These are phyloP conservation scores for Colletes collaris DNA, from an alignment of 2,888 invertebrate genomes.

Conservation along the genomic window DNA sequence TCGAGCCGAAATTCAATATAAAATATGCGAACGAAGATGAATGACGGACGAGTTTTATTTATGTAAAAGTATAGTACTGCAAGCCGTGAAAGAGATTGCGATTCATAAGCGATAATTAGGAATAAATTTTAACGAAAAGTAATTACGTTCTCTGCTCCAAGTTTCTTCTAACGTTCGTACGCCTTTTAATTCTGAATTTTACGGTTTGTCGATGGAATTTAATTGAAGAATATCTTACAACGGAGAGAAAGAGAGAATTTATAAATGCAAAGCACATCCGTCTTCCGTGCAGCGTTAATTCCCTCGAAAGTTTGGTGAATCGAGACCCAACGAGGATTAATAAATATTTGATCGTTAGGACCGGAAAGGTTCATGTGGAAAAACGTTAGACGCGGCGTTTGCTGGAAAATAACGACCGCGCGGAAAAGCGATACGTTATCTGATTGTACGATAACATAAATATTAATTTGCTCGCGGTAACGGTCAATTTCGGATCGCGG, in stretches of 20 bases:
- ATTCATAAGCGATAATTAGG: no score
- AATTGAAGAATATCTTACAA: constrained; percentile 43
- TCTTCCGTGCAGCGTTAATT: constrained; percentile 14
- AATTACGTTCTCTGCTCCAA: not conserved
- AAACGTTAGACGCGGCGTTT: not conserved
- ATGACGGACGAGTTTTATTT: not conserved
- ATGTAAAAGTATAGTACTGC: no score
- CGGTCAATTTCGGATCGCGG: not conserved
- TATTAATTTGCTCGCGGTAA: not conserved
- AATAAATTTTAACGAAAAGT: not conserved
- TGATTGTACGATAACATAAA: not conserved
- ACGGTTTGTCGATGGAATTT: constrained; percentile 53
- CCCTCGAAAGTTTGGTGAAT: not conserved
- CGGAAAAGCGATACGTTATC: not conserved
- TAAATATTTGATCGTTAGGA: not conserved
- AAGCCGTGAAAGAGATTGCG: no score
- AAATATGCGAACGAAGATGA: not conserved
- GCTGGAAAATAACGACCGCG: not conserved
- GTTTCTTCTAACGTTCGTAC: constrained; percentile 2
- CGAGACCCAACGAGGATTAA: not conserved
- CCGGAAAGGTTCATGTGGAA: not conserved
- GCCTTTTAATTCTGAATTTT: constrained; percentile 34
- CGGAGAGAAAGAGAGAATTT: constrained; percentile 17
- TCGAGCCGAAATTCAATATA: not conserved
- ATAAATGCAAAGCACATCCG: constrained; percentile 24